Evolutionary conservation across 2,797 vertebrate species (phyloP).

Genomic region (Aldrovandia affinis): DNA sequence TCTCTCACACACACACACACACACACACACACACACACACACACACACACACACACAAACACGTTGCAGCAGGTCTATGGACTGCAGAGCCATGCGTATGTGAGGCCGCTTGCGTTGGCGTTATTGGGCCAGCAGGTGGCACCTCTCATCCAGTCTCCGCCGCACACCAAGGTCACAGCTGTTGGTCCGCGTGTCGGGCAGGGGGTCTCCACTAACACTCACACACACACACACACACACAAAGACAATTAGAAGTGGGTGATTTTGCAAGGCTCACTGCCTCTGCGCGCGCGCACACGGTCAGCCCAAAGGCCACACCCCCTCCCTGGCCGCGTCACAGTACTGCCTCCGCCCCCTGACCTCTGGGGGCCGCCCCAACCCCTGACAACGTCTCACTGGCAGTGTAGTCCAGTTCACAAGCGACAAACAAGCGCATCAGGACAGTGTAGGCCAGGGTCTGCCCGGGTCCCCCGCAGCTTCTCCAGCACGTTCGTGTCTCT

Average conservation of each 20-base stretch:
- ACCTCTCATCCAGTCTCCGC: neutral
- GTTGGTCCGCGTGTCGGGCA: neutral
- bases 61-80: too few species aligned
- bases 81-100: too few species aligned
- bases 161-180: neutral
- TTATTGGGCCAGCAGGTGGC: neutral
- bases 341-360: too few species aligned
- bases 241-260: neutral
- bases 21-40: neutral
- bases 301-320: neutral
- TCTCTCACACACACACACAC: neutral
- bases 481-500: neutral
- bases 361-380: too few species aligned
- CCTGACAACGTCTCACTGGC: too few species aligned
- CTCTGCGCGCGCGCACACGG: neutral
- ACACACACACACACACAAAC: too few species aligned
- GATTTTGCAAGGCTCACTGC: too few species aligned
- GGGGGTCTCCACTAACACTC: neutral
- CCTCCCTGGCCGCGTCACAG: too few species aligned
- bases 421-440: too few species aligned
- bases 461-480: too few species aligned
- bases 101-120: neutral
- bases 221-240: slow-evolving; percentile 1
- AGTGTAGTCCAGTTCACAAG: too few species aligned
- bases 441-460: too few species aligned